Conservation (phyloP, 2,888 invertebrate species). For the Noctua comes region DNA sequence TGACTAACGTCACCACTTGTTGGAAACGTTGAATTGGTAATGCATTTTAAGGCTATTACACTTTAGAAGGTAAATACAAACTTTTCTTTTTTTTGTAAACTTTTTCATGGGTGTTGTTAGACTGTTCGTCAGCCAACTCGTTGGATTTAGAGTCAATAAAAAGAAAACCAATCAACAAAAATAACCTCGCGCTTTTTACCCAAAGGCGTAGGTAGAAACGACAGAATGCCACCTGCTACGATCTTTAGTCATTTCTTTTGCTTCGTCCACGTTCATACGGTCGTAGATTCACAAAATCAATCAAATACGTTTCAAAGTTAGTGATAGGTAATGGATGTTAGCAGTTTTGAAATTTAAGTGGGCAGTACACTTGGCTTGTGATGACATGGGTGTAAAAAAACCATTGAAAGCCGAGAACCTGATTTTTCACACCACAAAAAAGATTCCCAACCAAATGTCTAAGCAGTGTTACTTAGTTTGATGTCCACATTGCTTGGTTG, state of each 20-base stretch:
- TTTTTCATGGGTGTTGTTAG: not conserved
- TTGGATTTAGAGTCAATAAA: not conserved
- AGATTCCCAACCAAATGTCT: too few relatives aligned
- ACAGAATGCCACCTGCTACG: not conserved
- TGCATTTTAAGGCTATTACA: slow-evolving; percentile 22
- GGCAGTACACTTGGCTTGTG: not conserved
- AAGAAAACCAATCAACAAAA: not conserved
- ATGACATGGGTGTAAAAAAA: too few relatives aligned
- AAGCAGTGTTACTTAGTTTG: not conserved
- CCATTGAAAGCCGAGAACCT: too few relatives aligned
- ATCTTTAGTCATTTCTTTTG: not conserved
- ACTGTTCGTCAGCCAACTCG: not conserved
- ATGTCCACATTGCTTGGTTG: not conserved
- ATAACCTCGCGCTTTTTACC: not conserved
- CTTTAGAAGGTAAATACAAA: not conserved
- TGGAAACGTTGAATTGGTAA: slow-evolving; percentile 30
- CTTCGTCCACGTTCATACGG: not conserved
- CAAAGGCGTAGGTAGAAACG: too few relatives aligned
- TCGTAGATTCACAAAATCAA: not conserved
- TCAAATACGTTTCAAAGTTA: not conserved
- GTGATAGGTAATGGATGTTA: not conserved
- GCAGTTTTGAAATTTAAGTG: not conserved
- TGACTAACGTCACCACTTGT: slow-evolving; percentile 46
- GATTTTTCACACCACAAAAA: too few relatives aligned
- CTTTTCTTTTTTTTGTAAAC: not conserved